phyloP scores from a whole-genome alignment of 2,113 vertebrate genomes.

The Protobothrops flavoviridis region DNA sequence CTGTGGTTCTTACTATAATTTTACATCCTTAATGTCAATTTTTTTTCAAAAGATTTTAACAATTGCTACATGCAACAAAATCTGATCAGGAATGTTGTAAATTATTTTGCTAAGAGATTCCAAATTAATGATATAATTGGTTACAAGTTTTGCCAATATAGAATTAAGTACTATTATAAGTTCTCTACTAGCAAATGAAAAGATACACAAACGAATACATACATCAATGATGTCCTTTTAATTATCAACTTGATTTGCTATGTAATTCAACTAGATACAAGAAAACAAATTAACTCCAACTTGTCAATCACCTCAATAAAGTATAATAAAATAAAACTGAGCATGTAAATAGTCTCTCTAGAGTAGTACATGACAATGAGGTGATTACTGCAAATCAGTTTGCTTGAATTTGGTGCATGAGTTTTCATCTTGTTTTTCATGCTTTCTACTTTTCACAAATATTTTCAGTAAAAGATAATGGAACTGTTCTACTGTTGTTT shows the following conservation, averaged over 20 bases:
- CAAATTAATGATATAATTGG: not conserved
- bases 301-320: not conserved
- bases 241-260: not conserved
- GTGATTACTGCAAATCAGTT: not conserved
- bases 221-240: not conserved
- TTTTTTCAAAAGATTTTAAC: not conserved
- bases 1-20: not conserved
- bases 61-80: not conserved
- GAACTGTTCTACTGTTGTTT: not conserved
- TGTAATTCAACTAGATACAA: not conserved
- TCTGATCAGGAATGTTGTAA: not conserved
- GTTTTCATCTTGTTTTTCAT: not conserved
- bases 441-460: not conserved
- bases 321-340: not conserved
- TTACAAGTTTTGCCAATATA: not conserved
- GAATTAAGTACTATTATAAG: not conserved
- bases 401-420: not conserved
- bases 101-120: not conserved
- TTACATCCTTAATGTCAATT: not conserved
- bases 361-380: not conserved
- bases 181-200: not conserved
- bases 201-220: not conserved
- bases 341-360: not conserved
- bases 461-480: not conserved
- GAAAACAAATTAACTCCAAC: not conserved